These are phyloP conservation scores for Leucosticte australis DNA, from an alignment of 2,113 vertebrate species.

Conservation along the genomic window DNA sequence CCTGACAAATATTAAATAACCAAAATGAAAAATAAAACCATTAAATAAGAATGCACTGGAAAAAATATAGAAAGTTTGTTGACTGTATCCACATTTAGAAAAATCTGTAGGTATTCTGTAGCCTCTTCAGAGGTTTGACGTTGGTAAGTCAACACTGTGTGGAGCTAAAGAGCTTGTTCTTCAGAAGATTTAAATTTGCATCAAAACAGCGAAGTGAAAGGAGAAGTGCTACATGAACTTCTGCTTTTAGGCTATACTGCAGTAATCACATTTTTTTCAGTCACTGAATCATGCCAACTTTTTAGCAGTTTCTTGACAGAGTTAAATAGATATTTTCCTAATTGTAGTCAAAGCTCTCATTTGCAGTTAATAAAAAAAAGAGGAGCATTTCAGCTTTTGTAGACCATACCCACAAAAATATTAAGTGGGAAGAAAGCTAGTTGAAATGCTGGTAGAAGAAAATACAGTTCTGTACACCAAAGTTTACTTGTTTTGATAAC, in stretches of 20 bases:
- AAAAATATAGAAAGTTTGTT: background rate
- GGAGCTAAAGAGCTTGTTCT: conserved; percentile 39
- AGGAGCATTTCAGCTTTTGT: background rate
- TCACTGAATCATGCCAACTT: background rate
- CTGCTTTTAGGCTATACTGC: background rate
- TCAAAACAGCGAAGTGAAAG: background rate
- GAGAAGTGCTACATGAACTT: background rate
- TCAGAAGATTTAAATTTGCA: background rate
- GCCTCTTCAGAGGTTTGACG: background rate
- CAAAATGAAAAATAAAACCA: background rate
- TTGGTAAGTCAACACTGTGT: background rate
- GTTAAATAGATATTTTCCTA: background rate
- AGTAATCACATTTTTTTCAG: background rate
- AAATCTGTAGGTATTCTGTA: background rate
- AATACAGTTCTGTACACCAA: background rate
- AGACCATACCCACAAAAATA: background rate
- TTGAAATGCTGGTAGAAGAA: background rate
- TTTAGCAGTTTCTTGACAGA: background rate
- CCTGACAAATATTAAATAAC: background rate
- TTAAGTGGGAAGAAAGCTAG: background rate
- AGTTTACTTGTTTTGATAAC: background rate
- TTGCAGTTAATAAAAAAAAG: background rate
- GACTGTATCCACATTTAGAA: background rate
- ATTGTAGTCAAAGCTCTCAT: background rate
- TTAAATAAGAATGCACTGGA: background rate